These are phyloP conservation scores for Luperina testacea DNA, from an alignment of 2,888 invertebrate genomes.

Conservation along the genomic window DNA sequence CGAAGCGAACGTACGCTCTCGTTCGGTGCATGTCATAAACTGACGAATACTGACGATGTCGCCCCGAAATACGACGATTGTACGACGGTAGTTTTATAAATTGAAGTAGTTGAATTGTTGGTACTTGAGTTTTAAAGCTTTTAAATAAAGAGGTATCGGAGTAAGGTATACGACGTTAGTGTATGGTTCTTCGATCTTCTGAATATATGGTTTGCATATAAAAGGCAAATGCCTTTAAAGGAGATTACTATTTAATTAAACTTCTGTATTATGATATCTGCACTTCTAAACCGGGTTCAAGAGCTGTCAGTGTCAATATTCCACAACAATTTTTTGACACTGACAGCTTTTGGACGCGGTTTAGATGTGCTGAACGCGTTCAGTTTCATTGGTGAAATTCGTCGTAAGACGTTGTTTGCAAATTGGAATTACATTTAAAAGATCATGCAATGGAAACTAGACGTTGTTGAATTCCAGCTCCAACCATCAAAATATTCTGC, in stretches of 20 bases:
- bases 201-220: conserved; percentile 1
- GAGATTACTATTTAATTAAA: background rate
- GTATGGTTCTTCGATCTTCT: conserved; percentile 3
- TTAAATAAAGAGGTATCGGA: conserved; percentile 13
- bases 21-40: conserved; percentile 51
- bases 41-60: conserved; percentile 29
- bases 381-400: too few species aligned
- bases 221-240: background rate
- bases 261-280: background rate
- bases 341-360: too few species aligned
- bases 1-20: conserved; percentile 13
- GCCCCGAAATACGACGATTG: conserved; percentile 44
- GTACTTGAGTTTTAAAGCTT: conserved; percentile 33
- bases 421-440: background rate
- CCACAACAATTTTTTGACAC: too few species aligned
- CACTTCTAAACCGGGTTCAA: too few species aligned
- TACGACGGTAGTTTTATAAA: conserved; percentile 43
- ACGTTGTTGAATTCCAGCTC: background rate
- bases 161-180: conserved; percentile 1
- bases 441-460: background rate
- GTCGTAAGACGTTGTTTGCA: too few species aligned
- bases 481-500: background rate
- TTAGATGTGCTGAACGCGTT: too few species aligned
- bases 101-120: conserved; percentile 40
- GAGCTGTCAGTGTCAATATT: too few species aligned